These are phyloP conservation scores for Ceratina australensis DNA, from an alignment of 1,140 invertebrate genomes.

Conservation along the genomic window DNA sequence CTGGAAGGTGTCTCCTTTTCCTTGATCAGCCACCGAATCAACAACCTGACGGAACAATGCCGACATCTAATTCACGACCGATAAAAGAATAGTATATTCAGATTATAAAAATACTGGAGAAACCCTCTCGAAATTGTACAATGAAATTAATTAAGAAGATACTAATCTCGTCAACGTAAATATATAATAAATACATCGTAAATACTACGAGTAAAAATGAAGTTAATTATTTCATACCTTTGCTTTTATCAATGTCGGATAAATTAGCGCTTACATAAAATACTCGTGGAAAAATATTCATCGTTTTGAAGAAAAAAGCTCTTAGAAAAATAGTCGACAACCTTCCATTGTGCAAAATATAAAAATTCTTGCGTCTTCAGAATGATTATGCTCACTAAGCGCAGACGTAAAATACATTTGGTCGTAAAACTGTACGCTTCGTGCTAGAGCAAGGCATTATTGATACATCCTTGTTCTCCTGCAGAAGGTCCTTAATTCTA, in stretches of 20 bases:
- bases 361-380: conserved; percentile 59
- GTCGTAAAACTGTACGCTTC: conserved; percentile 70
- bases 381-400: conserved; percentile 66
- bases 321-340: conserved; percentile 55
- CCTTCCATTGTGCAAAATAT: conserved; percentile 66
- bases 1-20: conserved; percentile 38
- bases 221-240: background rate
- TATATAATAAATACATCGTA: conserved; percentile 14
- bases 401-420: conserved; percentile 68
- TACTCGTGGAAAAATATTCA: background rate
- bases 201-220: conserved; percentile 13
- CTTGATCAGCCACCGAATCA: background rate
- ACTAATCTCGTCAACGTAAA: background rate
- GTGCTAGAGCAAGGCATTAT: conserved; percentile 46
- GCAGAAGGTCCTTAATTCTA: conserved; percentile 65
- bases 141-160: background rate
- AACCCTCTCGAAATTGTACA: background rate
- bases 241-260: background rate
- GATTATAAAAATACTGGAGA: conserved; percentile 1
- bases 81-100: conserved; percentile 11
- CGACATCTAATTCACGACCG: background rate
- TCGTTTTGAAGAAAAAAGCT: background rate
- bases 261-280: background rate
- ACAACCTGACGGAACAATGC: background rate
- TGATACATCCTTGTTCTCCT: conserved; percentile 46